Conservation (phyloP, 2,797 vertebrate genomes). For the Hafferia zeledoni region DNA sequence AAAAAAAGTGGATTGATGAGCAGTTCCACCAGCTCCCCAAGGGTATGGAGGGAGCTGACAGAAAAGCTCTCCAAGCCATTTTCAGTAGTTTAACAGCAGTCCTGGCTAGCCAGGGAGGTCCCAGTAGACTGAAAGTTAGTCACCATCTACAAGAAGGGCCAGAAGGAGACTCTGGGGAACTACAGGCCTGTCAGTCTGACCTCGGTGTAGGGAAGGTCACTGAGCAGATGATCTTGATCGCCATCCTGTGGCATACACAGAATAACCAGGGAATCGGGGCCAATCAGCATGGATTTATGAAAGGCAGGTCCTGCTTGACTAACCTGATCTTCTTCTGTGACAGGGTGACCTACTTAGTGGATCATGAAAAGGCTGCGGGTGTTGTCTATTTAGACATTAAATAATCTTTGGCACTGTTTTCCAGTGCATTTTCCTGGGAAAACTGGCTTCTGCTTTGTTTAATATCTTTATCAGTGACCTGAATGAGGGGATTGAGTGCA, state of each 20-base stretch:
- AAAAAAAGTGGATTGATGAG: background rate
- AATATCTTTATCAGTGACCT: background rate
- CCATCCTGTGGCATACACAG: background rate
- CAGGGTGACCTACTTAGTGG: no score
- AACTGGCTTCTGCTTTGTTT: background rate
- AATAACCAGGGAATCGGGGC: background rate
- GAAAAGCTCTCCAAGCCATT: background rate
- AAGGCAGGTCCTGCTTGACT: background rate
- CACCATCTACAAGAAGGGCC: fast-evolving
- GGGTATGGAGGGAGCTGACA: background rate
- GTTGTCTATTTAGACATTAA: background rate
- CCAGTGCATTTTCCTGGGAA: background rate
- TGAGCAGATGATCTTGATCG: background rate
- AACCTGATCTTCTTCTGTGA: no score
- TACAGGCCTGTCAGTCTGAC: background rate
- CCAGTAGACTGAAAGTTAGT: background rate
- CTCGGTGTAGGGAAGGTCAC: fast-evolving
- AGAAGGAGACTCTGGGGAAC: background rate
- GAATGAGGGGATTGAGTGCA: background rate
- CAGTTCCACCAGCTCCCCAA: background rate
- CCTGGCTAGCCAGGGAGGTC: no score
- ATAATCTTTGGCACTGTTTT: background rate
- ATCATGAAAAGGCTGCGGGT: background rate
- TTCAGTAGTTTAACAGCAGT: background rate
- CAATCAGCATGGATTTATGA: background rate